phyloP scores from a whole-genome alignment of 1,140 invertebrate genomes.

The Ostrea denselamellosa region DNA sequence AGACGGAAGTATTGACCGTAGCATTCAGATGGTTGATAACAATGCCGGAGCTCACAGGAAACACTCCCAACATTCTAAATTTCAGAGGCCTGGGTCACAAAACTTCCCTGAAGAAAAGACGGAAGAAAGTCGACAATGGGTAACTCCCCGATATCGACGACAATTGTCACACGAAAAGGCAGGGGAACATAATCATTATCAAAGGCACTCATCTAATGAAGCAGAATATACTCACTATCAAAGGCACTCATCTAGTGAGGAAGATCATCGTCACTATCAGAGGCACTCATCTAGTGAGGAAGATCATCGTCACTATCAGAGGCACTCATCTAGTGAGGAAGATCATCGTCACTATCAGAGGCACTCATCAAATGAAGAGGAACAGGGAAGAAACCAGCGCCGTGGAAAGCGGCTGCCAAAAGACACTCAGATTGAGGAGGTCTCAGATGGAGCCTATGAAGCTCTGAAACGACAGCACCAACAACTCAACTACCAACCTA shows the following conservation, averaged over 20 bases:
- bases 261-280: not conserved
- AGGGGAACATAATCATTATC: not conserved
- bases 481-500: slow-evolving; percentile 8
- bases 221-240: not conserved
- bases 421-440: not conserved
- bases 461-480: slow-evolving; percentile 36
- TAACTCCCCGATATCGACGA: slow-evolving; percentile 42
- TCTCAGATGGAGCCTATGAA: slow-evolving; percentile 19
- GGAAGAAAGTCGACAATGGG: not conserved
- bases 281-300: not conserved
- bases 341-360: not conserved
- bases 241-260: not conserved
- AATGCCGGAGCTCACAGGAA: slow-evolving; percentile 9
- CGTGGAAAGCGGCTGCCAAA: not conserved
- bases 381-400: slow-evolving; percentile 32
- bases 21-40: slow-evolving; percentile 23
- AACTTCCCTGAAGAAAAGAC: slow-evolving; percentile 39
- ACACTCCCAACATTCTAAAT: slow-evolving; percentile 38
- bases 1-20: slow-evolving; percentile 10
- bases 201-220: not conserved
- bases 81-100: slow-evolving; percentile 45
- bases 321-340: not conserved
- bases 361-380: slow-evolving; percentile 2
- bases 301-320: not conserved
- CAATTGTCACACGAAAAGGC: not conserved